These are phyloP conservation scores for Nycticryphes semicollaris DNA, from an alignment of 2,113 vertebrate genomes.

Conservation along the genomic window DNA sequence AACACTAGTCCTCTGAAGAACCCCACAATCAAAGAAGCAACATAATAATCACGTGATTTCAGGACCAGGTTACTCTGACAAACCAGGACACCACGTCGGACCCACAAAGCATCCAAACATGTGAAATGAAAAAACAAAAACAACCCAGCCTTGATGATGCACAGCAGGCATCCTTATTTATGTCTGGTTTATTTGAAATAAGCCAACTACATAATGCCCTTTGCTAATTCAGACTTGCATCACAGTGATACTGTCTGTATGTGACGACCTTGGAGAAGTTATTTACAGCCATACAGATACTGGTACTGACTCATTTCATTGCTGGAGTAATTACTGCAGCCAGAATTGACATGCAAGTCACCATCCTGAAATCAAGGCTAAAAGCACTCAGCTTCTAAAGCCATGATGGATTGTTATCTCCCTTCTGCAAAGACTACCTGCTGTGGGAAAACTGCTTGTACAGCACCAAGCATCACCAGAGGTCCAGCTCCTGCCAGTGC, in stretches of 20 bases:
- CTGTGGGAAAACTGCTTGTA: neutral
- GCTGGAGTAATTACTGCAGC: neutral
- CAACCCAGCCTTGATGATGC: neutral
- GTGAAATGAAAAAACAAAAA: neutral
- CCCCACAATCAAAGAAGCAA: neutral
- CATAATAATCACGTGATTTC: neutral
- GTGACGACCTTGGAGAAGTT: neutral
- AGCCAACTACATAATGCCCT: fast-evolving
- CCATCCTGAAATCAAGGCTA: neutral
- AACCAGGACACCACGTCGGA: neutral
- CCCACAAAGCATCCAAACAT: neutral
- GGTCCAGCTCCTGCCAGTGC: neutral
- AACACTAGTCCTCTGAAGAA: neutral
- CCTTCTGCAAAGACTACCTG: neutral
- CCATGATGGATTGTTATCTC: neutral
- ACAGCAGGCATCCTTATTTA: neutral
- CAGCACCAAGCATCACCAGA: neutral
- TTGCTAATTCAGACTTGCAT: neutral
- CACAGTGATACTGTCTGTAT: neutral
- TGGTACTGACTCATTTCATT: neutral
- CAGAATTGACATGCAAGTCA: neutral
- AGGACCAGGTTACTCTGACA: neutral
- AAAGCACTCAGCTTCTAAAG: neutral
- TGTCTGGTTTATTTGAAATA: neutral
- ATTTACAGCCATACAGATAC: neutral